A percentile compares a stretch with the other conserved stretches of the same genome.
phyloP scores from a whole-genome alignment of 2,113 vertebrate species.

The Dipodomys stephensi region DNA sequence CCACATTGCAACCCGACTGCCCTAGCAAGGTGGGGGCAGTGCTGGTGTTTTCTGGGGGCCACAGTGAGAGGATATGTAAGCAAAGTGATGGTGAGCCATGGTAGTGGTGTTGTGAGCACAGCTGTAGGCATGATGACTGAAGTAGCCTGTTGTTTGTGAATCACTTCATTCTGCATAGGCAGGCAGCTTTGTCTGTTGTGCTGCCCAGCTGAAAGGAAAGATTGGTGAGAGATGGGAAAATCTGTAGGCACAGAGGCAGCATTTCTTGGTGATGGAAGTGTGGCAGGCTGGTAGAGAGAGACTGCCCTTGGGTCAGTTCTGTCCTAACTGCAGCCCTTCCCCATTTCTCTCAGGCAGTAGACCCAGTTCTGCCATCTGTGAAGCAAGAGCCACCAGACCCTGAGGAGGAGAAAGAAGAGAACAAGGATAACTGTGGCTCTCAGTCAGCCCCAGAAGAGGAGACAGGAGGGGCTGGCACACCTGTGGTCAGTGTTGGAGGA shows the following conservation, averaged over 20 bases:
- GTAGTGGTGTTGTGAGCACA: neutral
- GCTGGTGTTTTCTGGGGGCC: neutral
- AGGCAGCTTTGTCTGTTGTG: slow-evolving; percentile 32
- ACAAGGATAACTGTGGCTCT: slow-evolving; percentile 64
- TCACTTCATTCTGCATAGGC: neutral
- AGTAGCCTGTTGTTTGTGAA: neutral
- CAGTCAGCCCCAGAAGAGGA: slow-evolving; percentile 71
- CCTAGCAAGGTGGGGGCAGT: slow-evolving; percentile 75
- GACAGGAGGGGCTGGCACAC: slow-evolving; percentile 64
- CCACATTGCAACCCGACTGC: slow-evolving; percentile 65
- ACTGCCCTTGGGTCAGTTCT: slow-evolving; percentile 18
- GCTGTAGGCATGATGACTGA: neutral
- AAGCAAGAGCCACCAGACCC: slow-evolving; percentile 79
- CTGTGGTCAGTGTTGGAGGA: slow-evolving; percentile 64
- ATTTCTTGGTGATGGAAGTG: slow-evolving; percentile 28
- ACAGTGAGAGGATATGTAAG: slow-evolving; percentile 34
- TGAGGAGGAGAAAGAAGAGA: slow-evolving; percentile 59
- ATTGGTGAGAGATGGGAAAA: neutral
- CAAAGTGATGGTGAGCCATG: slow-evolving; percentile 32
- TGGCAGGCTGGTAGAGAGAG: neutral
- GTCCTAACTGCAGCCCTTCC: slow-evolving; percentile 43
- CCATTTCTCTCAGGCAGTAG: slow-evolving; percentile 57
- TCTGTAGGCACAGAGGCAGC: slow-evolving; percentile 18
- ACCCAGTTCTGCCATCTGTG: slow-evolving; percentile 54
- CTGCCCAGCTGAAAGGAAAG: slow-evolving; percentile 32